Conservation (phyloP, 2,797 vertebrate genomes). For the Silurus aristotelis region DNA sequence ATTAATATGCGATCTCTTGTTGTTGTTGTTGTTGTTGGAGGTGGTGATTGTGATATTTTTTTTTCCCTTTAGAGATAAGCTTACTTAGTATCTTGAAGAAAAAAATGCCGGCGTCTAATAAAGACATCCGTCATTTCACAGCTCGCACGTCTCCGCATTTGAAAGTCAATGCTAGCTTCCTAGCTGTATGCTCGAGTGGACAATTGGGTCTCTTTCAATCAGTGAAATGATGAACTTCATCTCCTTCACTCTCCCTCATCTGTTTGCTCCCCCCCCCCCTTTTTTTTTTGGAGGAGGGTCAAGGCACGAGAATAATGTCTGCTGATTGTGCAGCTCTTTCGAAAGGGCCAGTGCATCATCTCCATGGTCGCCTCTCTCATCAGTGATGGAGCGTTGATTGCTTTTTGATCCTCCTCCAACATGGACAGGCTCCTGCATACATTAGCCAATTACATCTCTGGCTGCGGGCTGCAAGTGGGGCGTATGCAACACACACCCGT, state of each 20-base stretch:
- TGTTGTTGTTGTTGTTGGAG: no score
- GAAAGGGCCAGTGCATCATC: constrained; percentile 68
- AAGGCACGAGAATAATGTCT: constrained; percentile 79
- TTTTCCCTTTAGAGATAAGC: neutral
- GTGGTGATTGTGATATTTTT: neutral
- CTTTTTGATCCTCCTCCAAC: constrained; percentile 84
- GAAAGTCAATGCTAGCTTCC: constrained; percentile 68
- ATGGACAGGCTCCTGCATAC: constrained; percentile 80
- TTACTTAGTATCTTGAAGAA: neutral
- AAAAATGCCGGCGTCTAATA: neutral
- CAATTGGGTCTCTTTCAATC: constrained; percentile 72
- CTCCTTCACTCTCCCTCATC: constrained; percentile 54
- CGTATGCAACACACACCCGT: constrained; percentile 15
- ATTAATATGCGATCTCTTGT: neutral
- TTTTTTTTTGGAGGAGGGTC: constrained; percentile 65
- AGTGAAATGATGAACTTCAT: constrained; percentile 65
- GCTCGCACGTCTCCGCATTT: constrained; percentile 48
- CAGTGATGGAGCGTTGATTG: constrained; percentile 84
- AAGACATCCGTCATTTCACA: neutral
- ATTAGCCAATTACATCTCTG: constrained; percentile 80
- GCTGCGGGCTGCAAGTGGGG: constrained; percentile 54
- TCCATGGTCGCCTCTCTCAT: constrained; percentile 77
- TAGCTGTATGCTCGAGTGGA: constrained; percentile 63
- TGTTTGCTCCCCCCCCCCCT: neutral
- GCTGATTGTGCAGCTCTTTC: constrained; percentile 77